These are phyloP conservation scores for Lumbricus terrestris DNA, from an alignment of 2,888 invertebrate genomes.

Conservation along the genomic window DNA sequence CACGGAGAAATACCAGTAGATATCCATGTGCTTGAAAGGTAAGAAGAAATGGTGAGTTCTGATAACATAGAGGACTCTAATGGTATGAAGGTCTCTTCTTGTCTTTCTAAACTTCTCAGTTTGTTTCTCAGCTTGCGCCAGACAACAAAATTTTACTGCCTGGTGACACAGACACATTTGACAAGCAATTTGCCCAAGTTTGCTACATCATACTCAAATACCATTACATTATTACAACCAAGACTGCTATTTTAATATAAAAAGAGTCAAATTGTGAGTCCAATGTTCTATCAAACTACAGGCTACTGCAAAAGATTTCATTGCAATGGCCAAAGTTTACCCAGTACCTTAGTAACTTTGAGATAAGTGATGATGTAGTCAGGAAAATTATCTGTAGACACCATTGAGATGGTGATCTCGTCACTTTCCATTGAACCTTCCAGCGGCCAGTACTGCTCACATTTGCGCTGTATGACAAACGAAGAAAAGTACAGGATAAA, in stretches of 20 bases:
- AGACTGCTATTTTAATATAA: neutral
- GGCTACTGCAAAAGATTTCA: no score
- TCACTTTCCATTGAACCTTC: neutral
- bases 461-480: slow-evolving; percentile 17
- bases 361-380: slow-evolving; percentile 13
- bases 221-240: neutral
- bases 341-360: slow-evolving; percentile 9
- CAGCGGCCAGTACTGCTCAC: slow-evolving; percentile 26
- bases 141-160: no score
- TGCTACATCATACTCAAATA: neutral
- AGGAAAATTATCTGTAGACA: neutral
- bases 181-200: no score
- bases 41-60: no score
- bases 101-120: no score
- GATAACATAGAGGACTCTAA: no score
- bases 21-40: no score
- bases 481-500: neutral
- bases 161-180: no score
- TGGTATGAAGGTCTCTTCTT: no score
- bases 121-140: no score
- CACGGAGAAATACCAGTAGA: no score
- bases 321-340: no score
- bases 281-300: neutral
- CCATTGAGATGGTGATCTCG: neutral
- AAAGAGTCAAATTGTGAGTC: neutral